Percentiles rank a stretch among this genome's conserved stretches.
Evolutionary conservation across 2,113 vertebrate species (phyloP).

Genomic region (Pycnonotus jocosus): DNA sequence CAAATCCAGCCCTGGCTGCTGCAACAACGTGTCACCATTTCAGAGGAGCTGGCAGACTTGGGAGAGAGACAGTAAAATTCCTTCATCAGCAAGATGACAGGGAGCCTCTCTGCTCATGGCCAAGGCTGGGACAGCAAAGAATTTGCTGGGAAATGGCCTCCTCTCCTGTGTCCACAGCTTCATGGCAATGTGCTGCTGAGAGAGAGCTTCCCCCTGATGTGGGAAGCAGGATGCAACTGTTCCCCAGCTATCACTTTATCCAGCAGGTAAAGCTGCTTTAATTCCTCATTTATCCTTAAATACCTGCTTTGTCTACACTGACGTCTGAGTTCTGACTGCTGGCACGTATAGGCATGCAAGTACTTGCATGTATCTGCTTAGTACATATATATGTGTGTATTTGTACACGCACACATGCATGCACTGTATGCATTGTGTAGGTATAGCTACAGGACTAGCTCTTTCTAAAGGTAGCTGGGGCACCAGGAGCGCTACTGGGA

Average conservation of each 20-base stretch:
- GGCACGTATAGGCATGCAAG: background rate
- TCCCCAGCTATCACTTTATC: background rate
- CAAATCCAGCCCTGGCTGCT: background rate
- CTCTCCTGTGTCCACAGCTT: background rate
- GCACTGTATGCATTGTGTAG: background rate
- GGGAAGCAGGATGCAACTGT: background rate
- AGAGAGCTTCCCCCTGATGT: background rate
- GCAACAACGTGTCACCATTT: fast-evolving
- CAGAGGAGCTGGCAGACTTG: background rate
- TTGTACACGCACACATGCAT: fast-evolving
- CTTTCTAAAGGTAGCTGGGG: background rate
- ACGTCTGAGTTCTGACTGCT: background rate
- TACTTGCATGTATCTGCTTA: background rate
- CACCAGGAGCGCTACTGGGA: background rate
- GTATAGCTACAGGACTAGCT: background rate
- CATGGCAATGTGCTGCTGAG: fast-evolving
- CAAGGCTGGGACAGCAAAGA: fast-evolving
- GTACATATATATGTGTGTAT: no score
- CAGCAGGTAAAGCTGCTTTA: background rate
- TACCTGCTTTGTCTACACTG: background rate
- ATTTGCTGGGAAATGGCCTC: background rate
- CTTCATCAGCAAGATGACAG: background rate
- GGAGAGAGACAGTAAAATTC: background rate
- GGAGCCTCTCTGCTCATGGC: background rate
- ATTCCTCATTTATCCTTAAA: background rate